These are phyloP conservation scores for Bombus cullumanus DNA, from an alignment of 1,140 invertebrate genomes.

Conservation along the genomic window DNA sequence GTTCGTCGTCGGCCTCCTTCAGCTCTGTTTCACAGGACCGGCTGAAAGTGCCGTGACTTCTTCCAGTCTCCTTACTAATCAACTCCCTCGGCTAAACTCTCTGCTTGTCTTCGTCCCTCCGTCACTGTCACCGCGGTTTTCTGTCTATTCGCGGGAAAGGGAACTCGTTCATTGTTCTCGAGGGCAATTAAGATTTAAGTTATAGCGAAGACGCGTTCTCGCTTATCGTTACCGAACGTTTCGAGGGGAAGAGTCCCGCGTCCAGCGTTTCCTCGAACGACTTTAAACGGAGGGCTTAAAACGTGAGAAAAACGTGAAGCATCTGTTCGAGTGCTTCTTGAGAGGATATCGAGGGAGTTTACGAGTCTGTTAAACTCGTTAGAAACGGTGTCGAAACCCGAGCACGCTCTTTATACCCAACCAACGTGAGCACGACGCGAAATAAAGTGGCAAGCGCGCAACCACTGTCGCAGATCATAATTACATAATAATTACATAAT, in stretches of 20 bases:
- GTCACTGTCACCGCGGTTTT: not conserved
- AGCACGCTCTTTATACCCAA: not conserved
- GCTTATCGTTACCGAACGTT: conserved; percentile 14
- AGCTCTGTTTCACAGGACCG: not conserved
- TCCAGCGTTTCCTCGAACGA: not conserved
- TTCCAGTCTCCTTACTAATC: conserved; percentile 49
- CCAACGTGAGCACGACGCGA: not conserved
- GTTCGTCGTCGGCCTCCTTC: conserved; percentile 17
- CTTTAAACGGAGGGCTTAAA: not conserved
- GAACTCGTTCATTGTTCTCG: conserved; percentile 12
- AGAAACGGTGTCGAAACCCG: too few species aligned
- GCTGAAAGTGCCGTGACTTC: conserved; percentile 24
- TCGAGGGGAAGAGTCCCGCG: not conserved
- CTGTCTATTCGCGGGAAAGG: conserved; percentile 19
- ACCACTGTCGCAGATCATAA: not conserved
- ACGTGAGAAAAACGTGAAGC: not conserved
- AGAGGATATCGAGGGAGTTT: not conserved
- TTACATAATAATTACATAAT: not conserved
- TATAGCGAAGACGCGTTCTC: not conserved
- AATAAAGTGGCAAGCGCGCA: not conserved
- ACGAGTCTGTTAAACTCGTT: not conserved
- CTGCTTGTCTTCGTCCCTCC: not conserved
- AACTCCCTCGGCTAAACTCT: conserved; percentile 29
- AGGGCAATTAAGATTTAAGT: conserved; percentile 18
- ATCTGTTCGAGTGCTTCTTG: not conserved